These are phyloP conservation scores for Apus apus DNA, from an alignment of 2,113 vertebrate species.

Conservation along the genomic window DNA sequence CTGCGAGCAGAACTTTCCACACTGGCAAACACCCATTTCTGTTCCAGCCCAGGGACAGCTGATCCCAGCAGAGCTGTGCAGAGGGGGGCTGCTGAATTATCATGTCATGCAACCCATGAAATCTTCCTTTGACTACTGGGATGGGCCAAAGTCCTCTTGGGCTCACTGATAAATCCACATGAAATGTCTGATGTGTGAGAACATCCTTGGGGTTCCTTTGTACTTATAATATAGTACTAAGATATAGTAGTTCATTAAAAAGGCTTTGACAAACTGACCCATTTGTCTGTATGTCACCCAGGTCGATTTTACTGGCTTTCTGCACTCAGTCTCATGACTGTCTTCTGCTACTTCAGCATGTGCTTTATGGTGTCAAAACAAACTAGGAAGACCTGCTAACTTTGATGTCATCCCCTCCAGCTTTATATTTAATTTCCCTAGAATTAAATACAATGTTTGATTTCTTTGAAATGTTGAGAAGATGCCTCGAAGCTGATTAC, in stretches of 20 bases:
- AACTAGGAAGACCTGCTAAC: not conserved
- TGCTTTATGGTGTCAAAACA: not conserved
- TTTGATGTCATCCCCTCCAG: not conserved
- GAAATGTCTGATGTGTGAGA: accelerated
- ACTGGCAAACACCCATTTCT: accelerated
- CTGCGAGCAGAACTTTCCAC: accelerated
- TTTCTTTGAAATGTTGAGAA: not conserved
- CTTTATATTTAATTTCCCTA: not conserved
- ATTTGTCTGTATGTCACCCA: not conserved
- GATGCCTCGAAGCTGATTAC: not conserved
- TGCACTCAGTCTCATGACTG: not conserved
- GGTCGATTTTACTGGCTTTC: not conserved
- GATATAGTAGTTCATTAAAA: not conserved
- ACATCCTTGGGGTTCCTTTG: not conserved
- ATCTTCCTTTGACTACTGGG: not conserved
- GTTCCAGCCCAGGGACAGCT: not conserved
- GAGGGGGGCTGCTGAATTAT: not conserved
- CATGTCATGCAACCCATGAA: not conserved
- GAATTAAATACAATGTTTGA: not conserved
- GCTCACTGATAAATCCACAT: not conserved
- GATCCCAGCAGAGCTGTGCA: not conserved
- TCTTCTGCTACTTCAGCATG: not conserved
- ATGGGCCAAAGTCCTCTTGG: no score
- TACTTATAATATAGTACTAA: not conserved
- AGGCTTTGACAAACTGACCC: not conserved